Evolutionary conservation across 2,797 vertebrate genomes (phyloP).

Genomic region (Linurgus olivaceus): DNA sequence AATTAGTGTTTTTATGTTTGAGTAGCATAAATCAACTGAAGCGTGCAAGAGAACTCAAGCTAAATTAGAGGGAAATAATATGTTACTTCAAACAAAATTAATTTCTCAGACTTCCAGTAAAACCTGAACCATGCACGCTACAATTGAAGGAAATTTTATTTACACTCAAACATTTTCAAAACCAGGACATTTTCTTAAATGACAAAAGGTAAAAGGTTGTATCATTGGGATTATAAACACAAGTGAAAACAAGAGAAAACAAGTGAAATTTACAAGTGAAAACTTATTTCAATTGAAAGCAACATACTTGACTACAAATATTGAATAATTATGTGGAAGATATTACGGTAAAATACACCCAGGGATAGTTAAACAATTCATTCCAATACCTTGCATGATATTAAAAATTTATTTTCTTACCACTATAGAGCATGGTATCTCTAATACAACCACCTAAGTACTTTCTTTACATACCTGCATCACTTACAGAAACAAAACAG

Average conservation of each 20-base stretch:
- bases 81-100: background rate
- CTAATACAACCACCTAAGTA: background rate
- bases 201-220: background rate
- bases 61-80: slow-evolving; percentile 23
- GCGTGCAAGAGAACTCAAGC: background rate
- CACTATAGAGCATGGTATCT: background rate
- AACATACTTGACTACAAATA: background rate
- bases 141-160: background rate
- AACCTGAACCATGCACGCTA: background rate
- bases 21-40: slow-evolving; percentile 11
- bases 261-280: background rate
- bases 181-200: background rate
- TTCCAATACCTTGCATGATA: background rate
- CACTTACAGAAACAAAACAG: background rate
- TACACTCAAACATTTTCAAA: background rate
- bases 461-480: background rate
- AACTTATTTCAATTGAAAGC: background rate
- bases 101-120: background rate
- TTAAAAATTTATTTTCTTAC: background rate
- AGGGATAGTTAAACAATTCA: background rate
- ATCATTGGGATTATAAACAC: background rate
- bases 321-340: background rate
- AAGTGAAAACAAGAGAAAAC: background rate
- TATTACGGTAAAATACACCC: background rate
- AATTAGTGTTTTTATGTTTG: background rate